phyloP scores from a whole-genome alignment of 2,113 vertebrate species.

The Notiomystis cincta region DNA sequence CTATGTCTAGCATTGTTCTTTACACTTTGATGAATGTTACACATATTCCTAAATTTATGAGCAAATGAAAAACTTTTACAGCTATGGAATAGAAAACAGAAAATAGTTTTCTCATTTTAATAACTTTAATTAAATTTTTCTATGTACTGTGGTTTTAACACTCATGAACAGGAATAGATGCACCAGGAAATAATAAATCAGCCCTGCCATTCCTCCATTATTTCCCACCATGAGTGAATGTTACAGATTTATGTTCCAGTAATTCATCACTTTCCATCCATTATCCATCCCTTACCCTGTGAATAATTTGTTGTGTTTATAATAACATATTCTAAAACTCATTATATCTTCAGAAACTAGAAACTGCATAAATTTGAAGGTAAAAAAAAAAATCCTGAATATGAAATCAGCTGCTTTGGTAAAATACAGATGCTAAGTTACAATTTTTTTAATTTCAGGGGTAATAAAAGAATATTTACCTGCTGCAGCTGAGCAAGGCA shows the following conservation, averaged over 20 bases:
- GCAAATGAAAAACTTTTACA: background rate
- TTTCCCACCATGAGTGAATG: background rate
- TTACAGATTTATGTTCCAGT: background rate
- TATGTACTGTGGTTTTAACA: background rate
- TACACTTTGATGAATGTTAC: background rate
- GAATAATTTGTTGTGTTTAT: background rate
- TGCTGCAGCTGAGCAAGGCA: background rate
- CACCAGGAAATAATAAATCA: conserved; percentile 36
- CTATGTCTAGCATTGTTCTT: background rate
- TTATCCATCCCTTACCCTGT: conserved; percentile 27
- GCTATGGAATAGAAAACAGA: background rate
- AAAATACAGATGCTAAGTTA: background rate
- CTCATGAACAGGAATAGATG: background rate
- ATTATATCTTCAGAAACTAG: background rate
- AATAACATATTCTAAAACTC: background rate
- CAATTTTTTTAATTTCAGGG: background rate
- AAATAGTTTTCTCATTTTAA: conserved; percentile 24
- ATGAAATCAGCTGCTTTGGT: background rate
- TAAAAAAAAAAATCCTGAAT: background rate
- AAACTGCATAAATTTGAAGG: background rate
- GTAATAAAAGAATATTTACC: background rate
- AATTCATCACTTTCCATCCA: conserved; percentile 45
- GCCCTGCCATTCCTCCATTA: conserved; percentile 1
- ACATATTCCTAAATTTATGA: background rate
- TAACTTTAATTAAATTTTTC: conserved; percentile 31